Conservation (phyloP, 2,113 vertebrate species). For the Jacana jacana region DNA sequence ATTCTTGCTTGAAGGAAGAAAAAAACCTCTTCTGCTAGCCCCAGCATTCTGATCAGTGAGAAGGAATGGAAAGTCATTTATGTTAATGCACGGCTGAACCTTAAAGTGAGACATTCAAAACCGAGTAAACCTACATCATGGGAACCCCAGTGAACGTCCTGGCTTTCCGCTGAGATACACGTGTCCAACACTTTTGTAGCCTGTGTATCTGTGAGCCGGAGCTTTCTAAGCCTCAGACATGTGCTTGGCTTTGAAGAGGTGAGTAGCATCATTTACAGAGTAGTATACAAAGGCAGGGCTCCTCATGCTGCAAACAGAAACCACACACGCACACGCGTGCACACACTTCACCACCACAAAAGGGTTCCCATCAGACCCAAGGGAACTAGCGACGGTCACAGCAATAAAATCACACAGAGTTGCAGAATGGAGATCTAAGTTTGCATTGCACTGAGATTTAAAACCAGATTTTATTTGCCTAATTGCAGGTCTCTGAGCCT, state of each 20-base stretch:
- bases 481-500: not conserved
- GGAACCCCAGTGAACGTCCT: not conserved
- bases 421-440: fast-evolving
- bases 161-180: not conserved
- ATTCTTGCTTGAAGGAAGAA: not conserved
- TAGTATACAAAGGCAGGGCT: not conserved
- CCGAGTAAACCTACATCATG: not conserved
- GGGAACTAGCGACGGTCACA: not conserved
- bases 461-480: not conserved
- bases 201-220: not conserved
- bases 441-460: fast-evolving
- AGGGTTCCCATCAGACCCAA: not conserved
- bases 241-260: not conserved
- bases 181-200: not conserved
- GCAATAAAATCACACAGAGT: not conserved
- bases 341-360: not conserved
- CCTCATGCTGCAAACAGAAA: not conserved
- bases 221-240: not conserved
- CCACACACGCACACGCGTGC: fast-evolving
- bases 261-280: not conserved
- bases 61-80: not conserved
- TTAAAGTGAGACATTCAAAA: not conserved
- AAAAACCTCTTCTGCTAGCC: not conserved
- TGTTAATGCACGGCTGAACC: not conserved
- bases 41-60: not conserved